Conservation (phyloP, 2,888 invertebrate species). For the Diachrysia chrysitis region DNA sequence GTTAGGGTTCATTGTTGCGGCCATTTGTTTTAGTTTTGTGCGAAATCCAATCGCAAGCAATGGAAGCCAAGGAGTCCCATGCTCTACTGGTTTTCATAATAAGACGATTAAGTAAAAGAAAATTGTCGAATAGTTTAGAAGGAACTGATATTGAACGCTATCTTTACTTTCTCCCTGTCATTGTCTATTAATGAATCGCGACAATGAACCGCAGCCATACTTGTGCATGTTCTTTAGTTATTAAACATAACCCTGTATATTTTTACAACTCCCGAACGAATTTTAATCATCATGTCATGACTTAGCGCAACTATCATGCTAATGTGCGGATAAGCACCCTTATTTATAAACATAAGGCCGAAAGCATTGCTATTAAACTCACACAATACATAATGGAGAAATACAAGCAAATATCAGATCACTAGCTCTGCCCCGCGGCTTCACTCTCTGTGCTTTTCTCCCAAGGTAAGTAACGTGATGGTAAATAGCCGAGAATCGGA, state of each 20-base stretch:
- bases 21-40: conserved; percentile 8
- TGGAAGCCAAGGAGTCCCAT: neutral
- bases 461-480: no score
- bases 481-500: no score
- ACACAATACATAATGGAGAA: conserved; percentile 21
- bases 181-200: conserved; percentile 5
- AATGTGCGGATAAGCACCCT: conserved; percentile 71
- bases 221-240: conserved; percentile 52
- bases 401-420: neutral
- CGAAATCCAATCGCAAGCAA: neutral
- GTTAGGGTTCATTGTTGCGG: conserved; percentile 18
- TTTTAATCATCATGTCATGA: conserved; percentile 57
- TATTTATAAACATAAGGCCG: conserved; percentile 46
- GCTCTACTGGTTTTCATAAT: no score
- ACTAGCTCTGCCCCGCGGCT: no score
- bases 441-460: no score
- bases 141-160: neutral
- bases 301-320: conserved; percentile 61
- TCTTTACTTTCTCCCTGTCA: neutral
- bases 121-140: neutral
- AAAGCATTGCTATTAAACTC: conserved; percentile 33
- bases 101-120: no score
- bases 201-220: conserved; percentile 23
- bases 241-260: conserved; percentile 71
- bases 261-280: conserved; percentile 51